Conservation (phyloP, 92 coral and sea anemone genomes). For the Epizoanthus scotinus region DNA sequence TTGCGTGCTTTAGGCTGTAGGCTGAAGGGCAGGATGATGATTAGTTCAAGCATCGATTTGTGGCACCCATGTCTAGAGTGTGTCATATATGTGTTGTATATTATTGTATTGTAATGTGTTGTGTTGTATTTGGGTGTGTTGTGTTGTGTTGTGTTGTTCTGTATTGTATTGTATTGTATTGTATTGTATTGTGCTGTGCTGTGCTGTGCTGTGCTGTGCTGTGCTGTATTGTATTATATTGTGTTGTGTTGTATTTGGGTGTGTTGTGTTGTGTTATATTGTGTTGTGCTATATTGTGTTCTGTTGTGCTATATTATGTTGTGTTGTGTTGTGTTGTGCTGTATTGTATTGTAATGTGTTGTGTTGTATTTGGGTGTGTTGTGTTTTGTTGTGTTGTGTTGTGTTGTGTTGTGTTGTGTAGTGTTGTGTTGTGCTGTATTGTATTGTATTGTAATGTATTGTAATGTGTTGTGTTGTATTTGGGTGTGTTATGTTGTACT, state of each 20-base stretch:
- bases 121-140: no score
- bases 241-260: not conserved
- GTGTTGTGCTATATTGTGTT: not conserved
- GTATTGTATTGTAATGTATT: no score
- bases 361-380: not conserved
- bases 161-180: no score
- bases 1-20: constrained; percentile 91
- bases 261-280: not conserved
- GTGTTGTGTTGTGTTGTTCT: no score
- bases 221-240: not conserved
- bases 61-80: no score
- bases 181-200: no score
- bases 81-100: no score
- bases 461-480: no score
- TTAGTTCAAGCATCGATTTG: not conserved
- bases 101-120: no score
- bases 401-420: not conserved
- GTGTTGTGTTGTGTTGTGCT: not conserved
- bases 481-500: no score
- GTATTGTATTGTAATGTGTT: not conserved
- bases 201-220: no score
- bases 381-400: not conserved
- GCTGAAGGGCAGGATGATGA: constrained; percentile 47
- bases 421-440: no score
- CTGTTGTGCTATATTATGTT: not conserved